phyloP scores from a whole-genome alignment of 2,888 invertebrate genomes.

The Hydrotaea diabolus region DNA sequence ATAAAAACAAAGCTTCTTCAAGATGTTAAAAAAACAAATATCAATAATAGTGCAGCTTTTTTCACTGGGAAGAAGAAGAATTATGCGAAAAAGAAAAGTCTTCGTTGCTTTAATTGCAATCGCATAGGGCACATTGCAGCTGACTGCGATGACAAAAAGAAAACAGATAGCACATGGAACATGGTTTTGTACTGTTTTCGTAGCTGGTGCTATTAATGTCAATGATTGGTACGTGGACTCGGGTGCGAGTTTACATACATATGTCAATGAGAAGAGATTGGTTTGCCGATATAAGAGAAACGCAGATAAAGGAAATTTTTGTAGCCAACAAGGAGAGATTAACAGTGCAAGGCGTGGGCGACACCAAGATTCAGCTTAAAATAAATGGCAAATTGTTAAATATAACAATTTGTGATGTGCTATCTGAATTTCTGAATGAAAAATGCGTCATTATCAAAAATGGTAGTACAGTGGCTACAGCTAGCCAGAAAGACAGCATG shows the following conservation, averaged over 20 bases:
- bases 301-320: too few species aligned
- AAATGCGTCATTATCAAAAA: too few species aligned
- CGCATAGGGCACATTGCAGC: background rate
- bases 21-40: constrained; percentile 5
- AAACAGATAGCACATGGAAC: background rate
- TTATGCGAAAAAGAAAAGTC: background rate
- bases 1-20: constrained; percentile 57
- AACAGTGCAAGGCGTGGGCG: too few species aligned
- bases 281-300: too few species aligned
- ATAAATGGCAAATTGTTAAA: too few species aligned
- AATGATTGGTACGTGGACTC: constrained; percentile 41
- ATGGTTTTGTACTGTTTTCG: constrained; percentile 37
- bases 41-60: background rate
- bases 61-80: constrained; percentile 36
- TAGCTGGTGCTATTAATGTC: constrained; percentile 16
- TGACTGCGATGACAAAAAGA: constrained; percentile 6
- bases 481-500: too few species aligned
- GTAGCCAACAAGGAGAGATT: constrained; percentile 50
- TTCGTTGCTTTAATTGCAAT: constrained; percentile 37
- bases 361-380: constrained; percentile 23
- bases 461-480: too few species aligned
- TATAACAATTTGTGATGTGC: constrained; percentile 38
- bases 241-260: constrained; percentile 39
- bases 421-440: constrained; percentile 25
- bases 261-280: constrained; percentile 12